Evolutionary conservation across 2,888 invertebrate species (phyloP), one percentile per base, ranked within the genome.

Genomic region (Eretmocerus hayati): DNA sequence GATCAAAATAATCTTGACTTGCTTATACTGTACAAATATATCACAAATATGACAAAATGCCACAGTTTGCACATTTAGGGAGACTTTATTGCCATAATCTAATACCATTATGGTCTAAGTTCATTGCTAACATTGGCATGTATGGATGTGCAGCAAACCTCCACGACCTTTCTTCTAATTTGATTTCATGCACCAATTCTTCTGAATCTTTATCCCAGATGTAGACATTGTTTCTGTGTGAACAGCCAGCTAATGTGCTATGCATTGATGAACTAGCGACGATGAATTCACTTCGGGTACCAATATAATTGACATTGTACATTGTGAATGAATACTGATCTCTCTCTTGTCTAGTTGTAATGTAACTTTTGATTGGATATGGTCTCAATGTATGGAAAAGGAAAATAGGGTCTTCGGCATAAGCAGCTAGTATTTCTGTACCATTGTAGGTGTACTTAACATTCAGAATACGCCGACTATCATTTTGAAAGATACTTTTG

Each of bases 391-490:
- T 43, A 30, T 39, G 42, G n/a, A 43, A 50, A 18, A 50, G 23
- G 23, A 43, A 42, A 22, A 43, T 36, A 9, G 43, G 40, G 18
- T 39, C 40, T 22, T 38, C 23, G 9, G 42, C 42, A 8, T 23
- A 46, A 16, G 36, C 40, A 13, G 32, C 40, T 21, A 46, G 38
- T 31, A 50, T 40, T 23, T 50, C 46, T 23, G 43, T 40, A 22
- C 43, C 50, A 35, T 47, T 32, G 11, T 46, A 47, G 16, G 22
- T 43, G 21, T 50, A 50, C 20, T 50, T 46, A 15, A 46, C 35
- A 39, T 37, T 42, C 9, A 46, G 15, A 26, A 42, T 50, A 15
- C 37, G 20, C 21, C 38, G n/a, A 37, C 9, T 31, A 5, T 31
- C 38, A 38, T 31, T 21, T 16, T 16, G 31, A 9, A 19, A 13